phyloP scores from a whole-genome alignment of 2,888 invertebrate species.

The Adela reaumurella region DNA sequence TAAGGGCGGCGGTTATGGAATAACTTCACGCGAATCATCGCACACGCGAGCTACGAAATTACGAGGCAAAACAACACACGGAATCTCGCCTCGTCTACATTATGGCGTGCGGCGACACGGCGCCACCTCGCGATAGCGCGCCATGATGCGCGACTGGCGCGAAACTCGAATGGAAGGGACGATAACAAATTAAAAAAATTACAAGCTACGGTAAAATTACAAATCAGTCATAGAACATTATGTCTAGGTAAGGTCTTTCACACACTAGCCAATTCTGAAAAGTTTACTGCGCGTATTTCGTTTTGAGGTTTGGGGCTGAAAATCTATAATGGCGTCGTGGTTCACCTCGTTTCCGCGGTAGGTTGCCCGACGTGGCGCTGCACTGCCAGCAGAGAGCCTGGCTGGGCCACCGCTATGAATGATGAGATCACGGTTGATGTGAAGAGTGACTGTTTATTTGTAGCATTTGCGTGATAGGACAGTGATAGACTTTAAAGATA shows the following conservation, averaged over 20 bases:
- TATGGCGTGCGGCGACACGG: slow-evolving; percentile 11
- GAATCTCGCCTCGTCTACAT: slow-evolving; percentile 5
- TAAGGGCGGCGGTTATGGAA: background rate
- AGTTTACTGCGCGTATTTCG: background rate
- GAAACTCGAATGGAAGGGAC: background rate
- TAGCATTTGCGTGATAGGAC: too few species aligned
- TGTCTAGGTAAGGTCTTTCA: background rate
- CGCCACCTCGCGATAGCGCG: slow-evolving; percentile 7
- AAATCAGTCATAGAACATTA: background rate
- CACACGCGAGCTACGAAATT: background rate
- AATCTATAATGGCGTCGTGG: background rate
- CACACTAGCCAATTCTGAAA: background rate
- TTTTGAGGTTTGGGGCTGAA: background rate
- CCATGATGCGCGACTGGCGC: background rate
- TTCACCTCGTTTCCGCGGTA: background rate
- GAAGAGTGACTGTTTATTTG: too few species aligned
- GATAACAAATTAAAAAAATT: background rate
- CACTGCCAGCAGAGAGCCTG: background rate
- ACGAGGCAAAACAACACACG: background rate
- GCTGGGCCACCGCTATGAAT: too few species aligned
- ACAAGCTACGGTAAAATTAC: background rate
- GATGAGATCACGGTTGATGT: too few species aligned
- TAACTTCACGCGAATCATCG: background rate
- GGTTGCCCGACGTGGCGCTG: background rate
- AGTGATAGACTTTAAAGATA: too few species aligned